A percentile compares a stretch with the other conserved stretches of the same genome.
Evolutionary conservation across 1,140 invertebrate genomes (phyloP).

Genomic region (Aphis gossypii): DNA sequence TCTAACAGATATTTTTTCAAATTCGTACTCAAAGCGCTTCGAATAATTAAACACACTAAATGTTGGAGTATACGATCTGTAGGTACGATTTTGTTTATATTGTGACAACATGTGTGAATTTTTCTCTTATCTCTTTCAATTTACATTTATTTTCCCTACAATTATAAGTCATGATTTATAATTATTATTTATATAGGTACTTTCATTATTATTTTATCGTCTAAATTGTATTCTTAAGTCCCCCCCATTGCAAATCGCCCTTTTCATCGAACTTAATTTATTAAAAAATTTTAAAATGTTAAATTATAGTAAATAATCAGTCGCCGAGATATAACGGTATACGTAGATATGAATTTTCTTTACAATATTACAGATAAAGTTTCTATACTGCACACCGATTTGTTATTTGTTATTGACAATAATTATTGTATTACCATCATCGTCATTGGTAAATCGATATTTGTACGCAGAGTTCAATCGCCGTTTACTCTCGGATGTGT

Average conservation of each 20-base stretch:
- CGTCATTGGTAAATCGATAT: background rate
- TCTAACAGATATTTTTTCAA: background rate
- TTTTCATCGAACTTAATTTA: too few relatives aligned
- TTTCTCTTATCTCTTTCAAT: background rate
- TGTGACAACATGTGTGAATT: background rate
- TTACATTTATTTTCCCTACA: background rate
- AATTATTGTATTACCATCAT: background rate
- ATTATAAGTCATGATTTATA: too few relatives aligned
- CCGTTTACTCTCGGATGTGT: background rate
- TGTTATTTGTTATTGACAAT: background rate
- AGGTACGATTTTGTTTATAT: background rate
- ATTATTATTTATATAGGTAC: too few relatives aligned
- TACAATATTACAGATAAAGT: too few relatives aligned
- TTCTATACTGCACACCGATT: background rate
- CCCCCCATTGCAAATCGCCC: too few relatives aligned
- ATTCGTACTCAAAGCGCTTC: background rate
- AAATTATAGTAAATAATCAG: too few relatives aligned
- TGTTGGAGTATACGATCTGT: background rate
- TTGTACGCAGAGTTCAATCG: background rate
- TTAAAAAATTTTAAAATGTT: too few relatives aligned
- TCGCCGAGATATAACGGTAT: too few relatives aligned
- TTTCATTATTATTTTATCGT: too few relatives aligned
- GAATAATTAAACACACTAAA: background rate
- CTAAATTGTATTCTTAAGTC: too few relatives aligned
- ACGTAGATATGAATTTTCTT: too few relatives aligned